A percentile compares a stretch with the other conserved stretches of the same genome.
Evolutionary conservation across 2,113 vertebrate genomes (phyloP).

Genomic region (Thomomys bottae): DNA sequence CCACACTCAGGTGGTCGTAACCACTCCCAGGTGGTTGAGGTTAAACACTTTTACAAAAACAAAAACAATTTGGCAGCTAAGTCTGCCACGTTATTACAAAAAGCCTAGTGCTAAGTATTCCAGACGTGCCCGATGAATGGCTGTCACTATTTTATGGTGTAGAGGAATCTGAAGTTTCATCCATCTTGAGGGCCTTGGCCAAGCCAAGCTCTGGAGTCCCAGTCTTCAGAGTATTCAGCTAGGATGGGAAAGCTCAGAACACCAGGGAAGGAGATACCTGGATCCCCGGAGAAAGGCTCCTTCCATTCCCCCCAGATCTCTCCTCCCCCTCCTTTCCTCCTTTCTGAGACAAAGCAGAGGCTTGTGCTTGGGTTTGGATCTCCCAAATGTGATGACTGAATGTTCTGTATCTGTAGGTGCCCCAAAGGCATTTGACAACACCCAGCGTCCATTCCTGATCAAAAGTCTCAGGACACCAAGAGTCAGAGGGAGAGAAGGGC

Average conservation of each 20-base stretch:
- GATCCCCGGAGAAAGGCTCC: not conserved
- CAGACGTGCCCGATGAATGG: not conserved
- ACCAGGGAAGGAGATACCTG: not conserved
- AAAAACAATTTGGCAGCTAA: too few species aligned
- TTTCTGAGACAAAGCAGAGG: not conserved
- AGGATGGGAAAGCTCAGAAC: not conserved
- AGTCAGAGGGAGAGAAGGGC: not conserved
- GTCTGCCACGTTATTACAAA: too few species aligned
- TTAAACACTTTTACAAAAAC: too few species aligned
- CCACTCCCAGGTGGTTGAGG: too few species aligned
- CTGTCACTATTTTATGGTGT: not conserved
- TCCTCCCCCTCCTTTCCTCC: not conserved
- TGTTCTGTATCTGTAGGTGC: not conserved
- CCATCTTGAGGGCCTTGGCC: not conserved
- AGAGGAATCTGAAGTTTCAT: not conserved
- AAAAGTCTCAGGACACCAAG: conserved; percentile 3
- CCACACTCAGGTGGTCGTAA: too few species aligned
- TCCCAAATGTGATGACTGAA: not conserved
- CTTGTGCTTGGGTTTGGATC: not conserved
- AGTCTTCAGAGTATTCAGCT: too few species aligned
- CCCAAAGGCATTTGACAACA: not conserved
- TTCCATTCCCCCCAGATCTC: not conserved
- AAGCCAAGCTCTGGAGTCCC: not conserved
- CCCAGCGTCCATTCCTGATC: not conserved
- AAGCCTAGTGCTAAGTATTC: not conserved